These are phyloP conservation scores for Acanthiza pusilla DNA, from an alignment of 2,797 vertebrate species.

Conservation along the genomic window DNA sequence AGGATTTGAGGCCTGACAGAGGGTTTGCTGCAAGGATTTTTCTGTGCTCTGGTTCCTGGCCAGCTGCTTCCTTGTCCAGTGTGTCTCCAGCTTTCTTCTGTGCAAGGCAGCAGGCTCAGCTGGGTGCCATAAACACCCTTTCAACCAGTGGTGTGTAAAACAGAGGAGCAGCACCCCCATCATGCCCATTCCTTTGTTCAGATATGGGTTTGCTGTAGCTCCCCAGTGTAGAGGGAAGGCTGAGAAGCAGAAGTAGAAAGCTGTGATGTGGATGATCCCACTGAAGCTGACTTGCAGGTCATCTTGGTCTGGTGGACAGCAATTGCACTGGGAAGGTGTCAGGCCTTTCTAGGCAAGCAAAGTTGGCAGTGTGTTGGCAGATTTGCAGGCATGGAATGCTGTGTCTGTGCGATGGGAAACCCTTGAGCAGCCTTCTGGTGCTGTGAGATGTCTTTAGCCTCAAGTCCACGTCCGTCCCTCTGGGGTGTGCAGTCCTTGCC, in stretches of 20 bases:
- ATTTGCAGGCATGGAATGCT: background rate
- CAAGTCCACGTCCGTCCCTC: background rate
- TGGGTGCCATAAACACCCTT: background rate
- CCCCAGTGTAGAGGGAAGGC: rapidly evolving
- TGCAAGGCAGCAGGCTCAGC: background rate
- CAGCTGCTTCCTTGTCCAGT: background rate
- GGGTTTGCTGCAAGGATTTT: background rate
- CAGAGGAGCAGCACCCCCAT: background rate
- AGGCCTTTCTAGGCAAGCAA: background rate
- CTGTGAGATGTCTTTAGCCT: background rate
- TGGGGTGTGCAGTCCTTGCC: background rate
- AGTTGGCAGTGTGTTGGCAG: background rate
- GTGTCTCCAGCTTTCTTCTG: background rate
- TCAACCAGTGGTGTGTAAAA: background rate
- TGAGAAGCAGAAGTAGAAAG: background rate
- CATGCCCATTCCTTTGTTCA: background rate
- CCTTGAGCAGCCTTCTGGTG: background rate
- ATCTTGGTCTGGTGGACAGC: background rate
- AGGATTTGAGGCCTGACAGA: background rate
- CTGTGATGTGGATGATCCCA: background rate
- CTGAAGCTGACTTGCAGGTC: background rate
- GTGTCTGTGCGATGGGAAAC: background rate
- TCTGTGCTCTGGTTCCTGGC: background rate
- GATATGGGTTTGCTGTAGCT: background rate
- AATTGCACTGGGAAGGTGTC: background rate